Evolutionary conservation across 2,113 vertebrate genomes (phyloP).

Genomic region (Pycnonotus jocosus): DNA sequence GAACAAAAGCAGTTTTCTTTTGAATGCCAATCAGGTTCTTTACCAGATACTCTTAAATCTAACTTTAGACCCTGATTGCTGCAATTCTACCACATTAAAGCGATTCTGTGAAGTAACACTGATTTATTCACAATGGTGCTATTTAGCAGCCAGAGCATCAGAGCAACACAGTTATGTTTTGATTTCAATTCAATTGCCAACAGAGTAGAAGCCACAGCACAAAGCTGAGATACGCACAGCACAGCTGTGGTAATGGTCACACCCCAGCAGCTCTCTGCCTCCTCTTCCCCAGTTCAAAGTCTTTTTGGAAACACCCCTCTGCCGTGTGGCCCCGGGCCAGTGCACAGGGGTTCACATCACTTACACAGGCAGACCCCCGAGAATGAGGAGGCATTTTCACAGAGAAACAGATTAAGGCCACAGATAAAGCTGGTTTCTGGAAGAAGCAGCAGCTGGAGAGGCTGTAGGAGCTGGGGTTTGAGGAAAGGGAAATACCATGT

Average conservation of each 20-base stretch:
- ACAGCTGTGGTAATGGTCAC: background rate
- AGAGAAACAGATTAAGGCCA: background rate
- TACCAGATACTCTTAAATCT: conserved; percentile 1
- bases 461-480: background rate
- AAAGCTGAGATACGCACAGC: background rate
- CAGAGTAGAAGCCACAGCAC: background rate
- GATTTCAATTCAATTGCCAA: conserved; percentile 41
- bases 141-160: conserved; percentile 4
- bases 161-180: background rate
- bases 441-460: background rate
- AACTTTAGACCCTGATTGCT: conserved; percentile 18
- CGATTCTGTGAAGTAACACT: background rate
- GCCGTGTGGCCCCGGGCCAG: accelerated
- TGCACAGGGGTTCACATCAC: accelerated
- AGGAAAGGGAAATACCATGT: background rate
- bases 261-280: background rate
- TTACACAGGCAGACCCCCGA: background rate
- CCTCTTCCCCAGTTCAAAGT: background rate
- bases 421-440: background rate
- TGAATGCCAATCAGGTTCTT: conserved; percentile 27
- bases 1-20: background rate
- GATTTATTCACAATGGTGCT: conserved; percentile 39
- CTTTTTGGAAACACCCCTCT: background rate
- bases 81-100: conserved; percentile 16
- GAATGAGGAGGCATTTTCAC: accelerated